Evolutionary conservation across 2,797 vertebrate genomes (phyloP).

Genomic region (Mustela erminea): DNA sequence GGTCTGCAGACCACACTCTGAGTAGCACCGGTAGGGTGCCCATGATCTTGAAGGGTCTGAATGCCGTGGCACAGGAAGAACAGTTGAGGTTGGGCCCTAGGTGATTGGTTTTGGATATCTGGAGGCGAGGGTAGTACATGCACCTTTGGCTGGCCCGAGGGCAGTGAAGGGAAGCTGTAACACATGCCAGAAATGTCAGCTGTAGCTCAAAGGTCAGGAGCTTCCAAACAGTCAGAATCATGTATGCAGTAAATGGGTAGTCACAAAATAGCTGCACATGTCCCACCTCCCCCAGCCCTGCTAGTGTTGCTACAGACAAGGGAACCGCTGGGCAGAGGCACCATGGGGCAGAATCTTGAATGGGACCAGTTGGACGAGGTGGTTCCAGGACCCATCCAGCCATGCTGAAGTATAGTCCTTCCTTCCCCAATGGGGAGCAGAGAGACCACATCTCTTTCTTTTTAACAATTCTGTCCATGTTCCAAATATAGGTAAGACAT

Average conservation of each 20-base stretch:
- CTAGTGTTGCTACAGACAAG: not conserved
- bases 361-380: not conserved
- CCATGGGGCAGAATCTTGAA: not conserved
- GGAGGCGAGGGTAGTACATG: not conserved
- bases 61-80: not conserved
- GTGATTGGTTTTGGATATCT: not conserved
- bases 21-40: not conserved
- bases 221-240: slow-evolving; percentile 19
- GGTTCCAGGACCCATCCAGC: not conserved
- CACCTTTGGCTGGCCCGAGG: not conserved
- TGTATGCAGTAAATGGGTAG: not conserved
- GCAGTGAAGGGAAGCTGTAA: not conserved
- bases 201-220: not conserved
- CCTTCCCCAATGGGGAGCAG: not conserved
- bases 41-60: not conserved
- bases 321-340: not conserved
- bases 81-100: not conserved
- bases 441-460: not conserved
- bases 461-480: not conserved
- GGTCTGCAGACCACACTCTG: not conserved
- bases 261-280: not conserved
- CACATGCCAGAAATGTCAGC: not conserved
- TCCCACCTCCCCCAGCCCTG: not conserved
- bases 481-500: not conserved
- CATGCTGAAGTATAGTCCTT: not conserved